These are phyloP conservation scores for Aix galericulata DNA, from an alignment of 2,113 vertebrate species.

Conservation along the genomic window DNA sequence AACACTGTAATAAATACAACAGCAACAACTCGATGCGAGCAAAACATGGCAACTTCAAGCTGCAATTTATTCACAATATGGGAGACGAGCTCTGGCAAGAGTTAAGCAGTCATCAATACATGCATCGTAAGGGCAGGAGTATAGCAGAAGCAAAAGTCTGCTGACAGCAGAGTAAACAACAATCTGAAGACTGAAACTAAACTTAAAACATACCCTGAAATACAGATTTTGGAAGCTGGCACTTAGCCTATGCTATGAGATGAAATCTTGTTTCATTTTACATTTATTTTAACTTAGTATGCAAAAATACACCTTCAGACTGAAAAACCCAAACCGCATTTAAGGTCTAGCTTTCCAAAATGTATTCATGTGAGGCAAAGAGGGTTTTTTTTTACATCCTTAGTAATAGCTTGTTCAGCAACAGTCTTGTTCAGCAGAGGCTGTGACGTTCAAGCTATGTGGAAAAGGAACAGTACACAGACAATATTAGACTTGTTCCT, in stretches of 20 bases:
- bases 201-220: not conserved
- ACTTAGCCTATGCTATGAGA: not conserved
- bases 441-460: not conserved
- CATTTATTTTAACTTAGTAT: not conserved
- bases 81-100: not conserved
- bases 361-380: not conserved
- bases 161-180: not conserved
- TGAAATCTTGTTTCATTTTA: not conserved
- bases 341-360: not conserved
- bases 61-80: constrained; percentile 39
- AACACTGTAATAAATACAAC: not conserved
- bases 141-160: constrained; percentile 19
- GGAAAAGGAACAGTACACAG: not conserved
- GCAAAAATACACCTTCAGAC: not conserved
- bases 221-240: not conserved
- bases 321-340: not conserved
- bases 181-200: not conserved
- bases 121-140: not conserved
- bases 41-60: constrained; percentile 52
- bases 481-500: not conserved
- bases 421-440: not conserved
- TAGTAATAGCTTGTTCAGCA: not conserved
- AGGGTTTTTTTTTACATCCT: not conserved
- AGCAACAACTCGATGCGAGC: not conserved
- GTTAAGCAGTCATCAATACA: not conserved